A percentile compares a stretch with the other conserved stretches of the same genome.
Conservation (phyloP, 2,888 invertebrate genomes). For the Argyresthia goedartella region DNA sequence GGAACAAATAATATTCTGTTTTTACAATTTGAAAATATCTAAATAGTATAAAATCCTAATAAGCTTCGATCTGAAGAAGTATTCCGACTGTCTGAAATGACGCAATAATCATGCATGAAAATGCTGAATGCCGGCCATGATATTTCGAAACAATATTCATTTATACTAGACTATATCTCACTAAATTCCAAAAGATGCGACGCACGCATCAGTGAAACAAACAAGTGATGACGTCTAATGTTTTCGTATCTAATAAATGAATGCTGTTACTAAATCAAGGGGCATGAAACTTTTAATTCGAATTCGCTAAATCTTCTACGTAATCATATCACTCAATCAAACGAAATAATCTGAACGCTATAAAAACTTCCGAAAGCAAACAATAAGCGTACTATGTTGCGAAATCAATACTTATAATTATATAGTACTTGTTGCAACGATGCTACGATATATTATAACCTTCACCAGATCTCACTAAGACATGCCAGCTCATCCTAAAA, state of each 20-base stretch:
- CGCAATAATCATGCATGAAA: neutral
- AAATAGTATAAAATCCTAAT: no score
- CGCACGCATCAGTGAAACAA: no score
- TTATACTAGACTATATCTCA: no score
- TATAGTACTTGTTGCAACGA: conserved; percentile 10
- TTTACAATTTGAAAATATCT: no score
- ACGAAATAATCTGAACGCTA: conserved; percentile 45
- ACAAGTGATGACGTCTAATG: no score
- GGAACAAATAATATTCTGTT: no score
- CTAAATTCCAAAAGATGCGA: no score
- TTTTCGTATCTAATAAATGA: neutral
- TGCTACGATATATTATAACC: conserved; percentile 39
- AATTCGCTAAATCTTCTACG: conserved; percentile 27
- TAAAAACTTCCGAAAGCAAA: conserved; percentile 50
- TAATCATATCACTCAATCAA: conserved; percentile 42
- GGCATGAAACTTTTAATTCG: neutral
- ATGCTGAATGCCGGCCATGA: neutral
- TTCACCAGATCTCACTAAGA: conserved; percentile 38
- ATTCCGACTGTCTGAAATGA: no score
- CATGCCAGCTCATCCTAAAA: conserved; percentile 38
- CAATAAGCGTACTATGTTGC: conserved; percentile 51
- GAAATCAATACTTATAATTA: conserved; percentile 28
- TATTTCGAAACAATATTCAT: neutral
- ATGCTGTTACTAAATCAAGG: neutral
- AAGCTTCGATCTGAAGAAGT: no score